These are phyloP conservation scores for Corella eumyota DNA, from an alignment of 23 tunicate genomes.

Conservation along the genomic window DNA sequence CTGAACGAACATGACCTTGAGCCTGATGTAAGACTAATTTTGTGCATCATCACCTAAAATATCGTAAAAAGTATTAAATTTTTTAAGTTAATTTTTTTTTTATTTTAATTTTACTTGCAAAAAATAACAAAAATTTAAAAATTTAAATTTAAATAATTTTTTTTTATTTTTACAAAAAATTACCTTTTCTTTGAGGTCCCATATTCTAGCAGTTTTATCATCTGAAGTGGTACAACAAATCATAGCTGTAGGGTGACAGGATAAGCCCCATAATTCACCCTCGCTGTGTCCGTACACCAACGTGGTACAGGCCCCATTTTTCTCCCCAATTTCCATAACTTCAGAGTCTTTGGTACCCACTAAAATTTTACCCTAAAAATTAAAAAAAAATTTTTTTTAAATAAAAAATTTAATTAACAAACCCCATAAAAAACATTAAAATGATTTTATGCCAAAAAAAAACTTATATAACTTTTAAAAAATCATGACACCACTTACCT, in stretches of 20 bases:
- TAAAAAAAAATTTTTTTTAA: not conserved
- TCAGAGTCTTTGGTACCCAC: conserved; percentile 92
- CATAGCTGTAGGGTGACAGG: conserved; percentile 72
- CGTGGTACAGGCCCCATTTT: conserved; percentile 44
- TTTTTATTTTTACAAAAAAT: not conserved
- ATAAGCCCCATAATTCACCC: conserved; percentile 83
- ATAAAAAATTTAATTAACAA: not conserved
- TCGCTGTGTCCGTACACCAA: conserved; percentile 81
- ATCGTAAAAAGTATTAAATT: not conserved
- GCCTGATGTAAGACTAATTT: conserved; percentile 47
- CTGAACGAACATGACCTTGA: conserved; percentile 79
- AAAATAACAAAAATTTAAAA: not conserved
- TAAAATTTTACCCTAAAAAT: conserved; percentile 67
- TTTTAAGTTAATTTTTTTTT: not conserved
- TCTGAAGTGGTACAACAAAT: conserved; percentile 76
- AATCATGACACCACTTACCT: conserved; percentile 40
- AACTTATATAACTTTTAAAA: too few species aligned
- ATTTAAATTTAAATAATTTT: not conserved
- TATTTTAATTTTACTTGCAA: not conserved
- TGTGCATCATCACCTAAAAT: conserved; percentile 26
- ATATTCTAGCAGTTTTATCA: conserved; percentile 82
- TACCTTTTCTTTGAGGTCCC: conserved; percentile 85
- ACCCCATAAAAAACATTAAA: too few species aligned
- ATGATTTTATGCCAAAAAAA: too few species aligned
- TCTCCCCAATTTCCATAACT: conserved; percentile 73